Percentiles rank a stretch among this genome's conserved stretches.
Evolutionary conservation across 2,888 invertebrate species (phyloP).

Genomic region (Mimumesa dahlbomi): DNA sequence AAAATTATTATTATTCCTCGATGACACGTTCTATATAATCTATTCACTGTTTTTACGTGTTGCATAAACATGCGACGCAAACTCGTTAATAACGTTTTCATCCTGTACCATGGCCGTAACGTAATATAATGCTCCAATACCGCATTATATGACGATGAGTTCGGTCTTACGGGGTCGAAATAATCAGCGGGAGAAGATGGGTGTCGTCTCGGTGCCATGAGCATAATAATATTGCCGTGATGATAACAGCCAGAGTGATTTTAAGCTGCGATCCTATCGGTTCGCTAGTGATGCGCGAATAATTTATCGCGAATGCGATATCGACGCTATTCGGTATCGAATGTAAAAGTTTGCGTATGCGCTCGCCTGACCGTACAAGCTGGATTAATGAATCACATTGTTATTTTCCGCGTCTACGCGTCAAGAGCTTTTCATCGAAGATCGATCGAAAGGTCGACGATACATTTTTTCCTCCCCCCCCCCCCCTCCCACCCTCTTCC

Average conservation of each 20-base stretch:
- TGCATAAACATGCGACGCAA: no score
- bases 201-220: background rate
- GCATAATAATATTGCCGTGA: slow-evolving; percentile 5
- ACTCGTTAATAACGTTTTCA: no score
- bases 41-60: no score
- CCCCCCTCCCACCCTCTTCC: no score
- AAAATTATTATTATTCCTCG: no score
- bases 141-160: no score
- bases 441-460: slow-evolving; percentile 9
- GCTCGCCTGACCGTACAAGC: slow-evolving; percentile 6
- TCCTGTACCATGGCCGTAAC: no score
- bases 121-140: background rate
- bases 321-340: slow-evolving; percentile 1
- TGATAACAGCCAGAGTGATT: slow-evolving; percentile 6
- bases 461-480: background rate
- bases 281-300: slow-evolving; percentile 22
- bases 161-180: no score
- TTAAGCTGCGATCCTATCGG: slow-evolving; percentile 8
- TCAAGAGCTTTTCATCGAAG: slow-evolving; percentile 6
- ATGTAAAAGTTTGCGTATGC: slow-evolving; percentile 20
- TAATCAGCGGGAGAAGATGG: no score
- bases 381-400: slow-evolving; percentile 35
- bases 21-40: no score
- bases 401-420: slow-evolving; percentile 22
- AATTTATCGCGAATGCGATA: slow-evolving; percentile 28